Conservation (phyloP, 2,113 vertebrate genomes). For the Ciconia boyciana region DNA sequence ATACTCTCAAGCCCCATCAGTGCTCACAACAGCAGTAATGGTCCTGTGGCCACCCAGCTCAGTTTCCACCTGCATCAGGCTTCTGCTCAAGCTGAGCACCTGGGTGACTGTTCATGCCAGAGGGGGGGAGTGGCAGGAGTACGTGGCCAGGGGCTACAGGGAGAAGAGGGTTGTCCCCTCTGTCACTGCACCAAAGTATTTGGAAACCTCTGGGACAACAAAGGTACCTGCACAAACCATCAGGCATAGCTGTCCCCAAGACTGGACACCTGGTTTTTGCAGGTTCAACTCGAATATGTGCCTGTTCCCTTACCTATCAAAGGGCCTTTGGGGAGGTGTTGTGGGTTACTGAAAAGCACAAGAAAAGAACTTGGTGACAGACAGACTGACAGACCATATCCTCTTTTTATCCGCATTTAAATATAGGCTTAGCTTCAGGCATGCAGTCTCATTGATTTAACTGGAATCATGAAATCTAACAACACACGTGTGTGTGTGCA, state of each 20-base stretch:
- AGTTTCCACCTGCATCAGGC: background rate
- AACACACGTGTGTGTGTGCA: fast-evolving
- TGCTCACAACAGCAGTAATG: background rate
- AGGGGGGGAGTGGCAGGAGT: too few relatives aligned
- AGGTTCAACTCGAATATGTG: background rate
- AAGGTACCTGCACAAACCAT: background rate
- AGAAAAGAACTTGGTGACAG: background rate
- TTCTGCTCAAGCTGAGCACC: background rate
- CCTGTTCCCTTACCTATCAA: background rate
- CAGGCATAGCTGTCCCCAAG: background rate
- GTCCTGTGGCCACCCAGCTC: background rate
- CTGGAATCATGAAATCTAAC: background rate
- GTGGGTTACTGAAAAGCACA: background rate
- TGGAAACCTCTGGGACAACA: background rate
- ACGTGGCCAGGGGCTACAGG: background rate
- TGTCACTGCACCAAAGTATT: background rate
- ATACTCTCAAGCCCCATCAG: background rate
- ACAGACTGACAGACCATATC: fast-evolving
- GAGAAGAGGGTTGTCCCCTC: background rate
- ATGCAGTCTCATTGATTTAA: background rate
- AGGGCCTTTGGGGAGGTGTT: background rate
- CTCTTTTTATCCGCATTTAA: background rate
- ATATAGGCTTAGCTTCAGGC: background rate
- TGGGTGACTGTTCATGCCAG: fast-evolving
- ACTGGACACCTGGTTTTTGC: background rate